A percentile compares a stretch with the other conserved stretches of the same genome.
Evolutionary conservation across 2,797 vertebrate species (phyloP).

Genomic region (Rhinichthys osculus): DNA sequence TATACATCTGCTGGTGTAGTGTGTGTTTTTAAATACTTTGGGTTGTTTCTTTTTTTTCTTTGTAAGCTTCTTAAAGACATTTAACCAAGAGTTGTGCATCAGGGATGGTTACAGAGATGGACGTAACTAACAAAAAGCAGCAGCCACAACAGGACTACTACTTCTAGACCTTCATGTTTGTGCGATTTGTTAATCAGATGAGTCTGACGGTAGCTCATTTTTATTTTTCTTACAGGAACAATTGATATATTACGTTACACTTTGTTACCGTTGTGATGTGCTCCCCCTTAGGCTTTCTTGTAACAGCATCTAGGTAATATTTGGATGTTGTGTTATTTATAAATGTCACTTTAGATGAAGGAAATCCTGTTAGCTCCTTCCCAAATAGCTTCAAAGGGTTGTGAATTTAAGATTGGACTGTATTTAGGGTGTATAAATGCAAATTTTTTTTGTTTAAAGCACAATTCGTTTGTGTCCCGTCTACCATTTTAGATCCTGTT

Average conservation of each 20-base stretch:
- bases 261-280: constrained; percentile 81
- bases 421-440: constrained; percentile 27
- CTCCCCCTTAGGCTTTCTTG: constrained; percentile 34
- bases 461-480: neutral
- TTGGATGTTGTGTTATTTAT: constrained; percentile 82
- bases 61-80: constrained; percentile 71
- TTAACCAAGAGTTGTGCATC: constrained; percentile 38
- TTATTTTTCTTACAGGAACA: neutral
- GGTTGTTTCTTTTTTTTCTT: constrained; percentile 67
- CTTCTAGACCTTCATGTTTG: constrained; percentile 67
- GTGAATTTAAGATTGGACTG: constrained; percentile 30
- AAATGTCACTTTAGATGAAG: constrained; percentile 77
- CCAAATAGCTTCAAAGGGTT: constrained; percentile 36
- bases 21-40: constrained; percentile 76
- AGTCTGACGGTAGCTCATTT: constrained; percentile 30
- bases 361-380: constrained; percentile 71
- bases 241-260: constrained; percentile 63
- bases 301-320: constrained; percentile 69
- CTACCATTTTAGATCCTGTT: constrained; percentile 24
- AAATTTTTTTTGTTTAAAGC: neutral
- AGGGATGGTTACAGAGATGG: constrained; percentile 66
- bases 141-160: constrained; percentile 49
- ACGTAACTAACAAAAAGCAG: constrained; percentile 43
- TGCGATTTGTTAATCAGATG: constrained; percentile 39
- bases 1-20: constrained; percentile 86